These are phyloP conservation scores for Helicoverpa armigera DNA, from an alignment of 1,140 invertebrate species.

Conservation along the genomic window DNA sequence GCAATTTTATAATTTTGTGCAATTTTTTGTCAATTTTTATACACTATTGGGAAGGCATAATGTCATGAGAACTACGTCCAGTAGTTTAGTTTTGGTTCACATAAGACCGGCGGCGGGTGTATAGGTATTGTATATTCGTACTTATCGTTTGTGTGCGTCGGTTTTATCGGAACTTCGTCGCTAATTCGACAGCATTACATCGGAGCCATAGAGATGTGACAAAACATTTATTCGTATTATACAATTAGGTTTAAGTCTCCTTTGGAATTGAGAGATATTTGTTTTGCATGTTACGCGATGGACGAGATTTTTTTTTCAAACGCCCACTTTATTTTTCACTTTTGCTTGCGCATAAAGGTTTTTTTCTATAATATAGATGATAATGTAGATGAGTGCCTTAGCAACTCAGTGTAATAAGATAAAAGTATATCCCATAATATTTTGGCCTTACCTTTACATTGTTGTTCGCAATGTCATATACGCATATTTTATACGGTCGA, in stretches of 20 bases:
- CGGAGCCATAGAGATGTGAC: slow-evolving; percentile 77
- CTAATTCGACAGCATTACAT: slow-evolving; percentile 54
- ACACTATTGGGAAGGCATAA: neutral
- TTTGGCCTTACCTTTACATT: slow-evolving; percentile 43
- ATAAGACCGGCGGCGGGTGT: neutral
- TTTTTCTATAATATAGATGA: slow-evolving; percentile 74
- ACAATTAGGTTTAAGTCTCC: slow-evolving; percentile 80
- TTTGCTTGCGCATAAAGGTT: slow-evolving; percentile 72
- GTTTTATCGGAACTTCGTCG: slow-evolving; percentile 29
- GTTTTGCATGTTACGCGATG: slow-evolving; percentile 79
- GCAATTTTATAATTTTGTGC: slow-evolving; percentile 20
- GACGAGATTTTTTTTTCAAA: slow-evolving; percentile 70
- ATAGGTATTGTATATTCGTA: neutral
- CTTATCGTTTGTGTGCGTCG: slow-evolving; percentile 2
- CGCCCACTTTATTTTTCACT: slow-evolving; percentile 61
- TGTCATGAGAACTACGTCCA: neutral
- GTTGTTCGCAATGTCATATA: slow-evolving; percentile 41
- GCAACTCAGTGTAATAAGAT: slow-evolving; percentile 82
- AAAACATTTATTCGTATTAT: slow-evolving; percentile 84
- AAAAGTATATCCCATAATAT: slow-evolving; percentile 50
- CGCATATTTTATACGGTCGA: slow-evolving; percentile 49
- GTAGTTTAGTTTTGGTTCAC: slow-evolving; percentile 7
- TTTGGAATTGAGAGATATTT: slow-evolving; percentile 81
- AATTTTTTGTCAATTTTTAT: slow-evolving; percentile 33
- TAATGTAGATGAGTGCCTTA: slow-evolving; percentile 85